These are phyloP conservation scores for Pygmarrhopalites habei DNA, from an alignment of 1,140 invertebrate genomes.

Conservation along the genomic window DNA sequence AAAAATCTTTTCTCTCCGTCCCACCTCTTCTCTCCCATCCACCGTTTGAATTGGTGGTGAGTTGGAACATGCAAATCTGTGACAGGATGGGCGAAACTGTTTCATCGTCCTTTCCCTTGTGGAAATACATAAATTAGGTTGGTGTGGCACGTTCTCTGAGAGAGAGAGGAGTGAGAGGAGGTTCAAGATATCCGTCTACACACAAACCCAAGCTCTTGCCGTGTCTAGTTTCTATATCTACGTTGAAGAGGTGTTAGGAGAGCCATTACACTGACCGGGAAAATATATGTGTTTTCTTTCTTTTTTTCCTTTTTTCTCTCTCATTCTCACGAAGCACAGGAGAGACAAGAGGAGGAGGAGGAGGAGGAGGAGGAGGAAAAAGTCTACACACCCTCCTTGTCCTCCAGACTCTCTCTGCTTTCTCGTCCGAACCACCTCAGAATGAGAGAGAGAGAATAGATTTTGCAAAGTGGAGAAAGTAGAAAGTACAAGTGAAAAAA, in stretches of 20 bases:
- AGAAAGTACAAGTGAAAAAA: constrained; percentile 16
- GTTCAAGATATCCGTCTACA: constrained; percentile 24
- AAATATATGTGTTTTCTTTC: constrained; percentile 28
- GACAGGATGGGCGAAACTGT: background rate
- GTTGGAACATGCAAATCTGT: constrained; percentile 5
- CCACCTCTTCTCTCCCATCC: background rate
- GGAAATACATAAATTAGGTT: constrained; percentile 7
- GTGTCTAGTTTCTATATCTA: too few species aligned
- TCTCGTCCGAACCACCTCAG: too few species aligned
- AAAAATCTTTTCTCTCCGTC: too few species aligned
- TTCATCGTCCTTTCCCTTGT: background rate
- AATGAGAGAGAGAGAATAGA: too few species aligned
- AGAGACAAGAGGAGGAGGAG: too few species aligned
- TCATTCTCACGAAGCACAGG: too few species aligned
- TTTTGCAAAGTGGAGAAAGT: constrained; percentile 15
- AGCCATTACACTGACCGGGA: constrained; percentile 37
- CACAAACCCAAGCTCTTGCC: background rate
- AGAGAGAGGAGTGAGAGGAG: constrained; percentile 19
- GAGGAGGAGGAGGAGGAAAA: background rate
- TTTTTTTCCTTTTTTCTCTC: too few species aligned
- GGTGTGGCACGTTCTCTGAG: too few species aligned
- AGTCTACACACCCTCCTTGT: too few species aligned
- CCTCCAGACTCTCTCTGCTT: too few species aligned
- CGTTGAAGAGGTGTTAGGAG: constrained; percentile 37
- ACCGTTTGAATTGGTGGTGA: background rate